Evolutionary conservation across 2,888 invertebrate species (phyloP), one percentile per base, ranked within the genome.

Genomic region (Glaucopsyche alexis): DNA sequence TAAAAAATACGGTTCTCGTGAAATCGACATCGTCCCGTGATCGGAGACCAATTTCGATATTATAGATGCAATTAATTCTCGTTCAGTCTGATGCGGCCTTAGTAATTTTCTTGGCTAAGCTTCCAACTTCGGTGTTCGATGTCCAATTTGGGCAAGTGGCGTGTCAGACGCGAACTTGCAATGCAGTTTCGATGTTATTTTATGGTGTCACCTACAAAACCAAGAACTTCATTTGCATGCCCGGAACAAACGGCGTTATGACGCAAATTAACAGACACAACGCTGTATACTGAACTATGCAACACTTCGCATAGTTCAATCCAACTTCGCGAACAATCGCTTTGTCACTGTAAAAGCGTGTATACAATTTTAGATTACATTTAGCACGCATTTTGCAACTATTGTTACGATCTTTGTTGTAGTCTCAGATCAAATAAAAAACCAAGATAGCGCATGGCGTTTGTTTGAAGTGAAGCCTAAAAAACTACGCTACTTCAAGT

Each of bases 301-400:
- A 60, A 29, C 60, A 60, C 60, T 60, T 19, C 38, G 60, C 29
- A 60, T 38, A 60, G 29, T 60, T 60, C 55, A 60, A 60, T 38
- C 29, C 60, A 60, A 60, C 60, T 60, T 60, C 29, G 60, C 29
- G 60, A 29, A 60, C 60, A 60, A 60, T 60, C 29, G 60, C 60
- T 60, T 60, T 60, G 60, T 60, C 60, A 60, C 13, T 60, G 60
- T 60, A 29, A 14, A 38, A 29, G 29, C 60, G 60, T 60, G 60
- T 29, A 19, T 13, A 60, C 60, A 60, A 60, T 38, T 29, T 60
- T 13, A 13, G 60, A 60, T 60, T 19, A 13, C n/a, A n/a, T 7
- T 0, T 47, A 29, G 55, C 55, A 19, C 11, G 55, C 11, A 6
- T 55, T 55, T 29, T 9, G 16, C 52, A 19, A 16, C 29, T 29